phyloP scores from a whole-genome alignment of 35 echinoderm and acorn worm species.

The Eucidaris tribuloides region DNA sequence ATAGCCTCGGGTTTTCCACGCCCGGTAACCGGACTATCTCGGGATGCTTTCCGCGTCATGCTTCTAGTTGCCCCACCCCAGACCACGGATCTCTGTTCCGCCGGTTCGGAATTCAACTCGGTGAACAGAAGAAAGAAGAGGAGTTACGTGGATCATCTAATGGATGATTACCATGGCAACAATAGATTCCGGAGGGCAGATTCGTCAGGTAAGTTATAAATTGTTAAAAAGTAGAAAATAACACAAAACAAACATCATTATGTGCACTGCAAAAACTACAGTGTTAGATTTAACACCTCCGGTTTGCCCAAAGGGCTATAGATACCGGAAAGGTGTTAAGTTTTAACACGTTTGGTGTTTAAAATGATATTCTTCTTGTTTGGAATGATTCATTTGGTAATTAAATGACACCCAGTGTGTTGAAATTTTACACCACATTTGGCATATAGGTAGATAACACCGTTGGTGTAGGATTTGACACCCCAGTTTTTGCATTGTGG shows the following conservation, averaged over 20 bases:
- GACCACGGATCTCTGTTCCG: slow-evolving; percentile 54
- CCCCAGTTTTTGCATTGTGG: no score
- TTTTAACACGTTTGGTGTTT: no score
- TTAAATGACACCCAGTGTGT: no score
- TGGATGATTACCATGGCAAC: neutral
- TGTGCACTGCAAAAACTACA: no score
- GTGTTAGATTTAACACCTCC: no score
- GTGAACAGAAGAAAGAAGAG: neutral
- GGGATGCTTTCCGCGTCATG: slow-evolving; percentile 63
- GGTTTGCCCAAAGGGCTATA: neutral
- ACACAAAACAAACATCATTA: neutral
- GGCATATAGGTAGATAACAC: no score
- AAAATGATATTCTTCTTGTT: no score
- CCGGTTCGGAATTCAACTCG: slow-evolving; percentile 6
- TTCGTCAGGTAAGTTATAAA: neutral
- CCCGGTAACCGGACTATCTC: neutral
- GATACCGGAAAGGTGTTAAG: no score
- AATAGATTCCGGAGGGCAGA: neutral
- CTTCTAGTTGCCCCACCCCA: slow-evolving; percentile 51
- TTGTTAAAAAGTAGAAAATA: neutral
- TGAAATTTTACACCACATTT: no score
- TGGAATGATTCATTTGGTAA: no score
- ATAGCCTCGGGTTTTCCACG: slow-evolving; percentile 47
- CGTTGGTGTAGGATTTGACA: no score
- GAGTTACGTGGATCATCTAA: neutral